Evolutionary conservation across 2,888 invertebrate species (phyloP).

Genomic region (Melinopterus prodromus): DNA sequence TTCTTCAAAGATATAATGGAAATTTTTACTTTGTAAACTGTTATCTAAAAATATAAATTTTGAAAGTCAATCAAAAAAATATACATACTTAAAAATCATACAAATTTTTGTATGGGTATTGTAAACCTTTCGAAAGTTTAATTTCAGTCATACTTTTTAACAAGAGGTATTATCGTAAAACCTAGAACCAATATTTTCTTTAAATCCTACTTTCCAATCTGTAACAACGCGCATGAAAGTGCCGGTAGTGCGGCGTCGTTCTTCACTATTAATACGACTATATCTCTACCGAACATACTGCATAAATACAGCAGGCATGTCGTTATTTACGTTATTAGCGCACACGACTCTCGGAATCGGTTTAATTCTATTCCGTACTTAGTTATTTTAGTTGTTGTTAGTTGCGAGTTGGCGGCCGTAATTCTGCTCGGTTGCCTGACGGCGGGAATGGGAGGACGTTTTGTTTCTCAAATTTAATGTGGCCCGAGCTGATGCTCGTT

Average conservation of each 20-base stretch:
- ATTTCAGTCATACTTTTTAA: too few species aligned
- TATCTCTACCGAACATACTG: background rate
- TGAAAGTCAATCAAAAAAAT: too few species aligned
- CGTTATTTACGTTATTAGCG: background rate
- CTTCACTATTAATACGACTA: background rate
- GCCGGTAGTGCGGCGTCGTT: background rate
- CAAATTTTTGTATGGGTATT: too few species aligned
- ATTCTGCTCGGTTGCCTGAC: background rate
- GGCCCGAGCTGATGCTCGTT: background rate
- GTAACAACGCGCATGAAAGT: too few species aligned
- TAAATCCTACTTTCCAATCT: too few species aligned
- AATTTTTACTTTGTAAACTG: too few species aligned
- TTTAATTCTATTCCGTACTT: background rate
- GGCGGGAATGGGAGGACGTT: background rate
- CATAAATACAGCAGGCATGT: background rate
- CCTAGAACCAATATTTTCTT: too few species aligned
- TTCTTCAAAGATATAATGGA: too few species aligned
- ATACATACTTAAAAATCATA: too few species aligned
- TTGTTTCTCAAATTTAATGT: background rate
- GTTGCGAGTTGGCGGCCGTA: background rate
- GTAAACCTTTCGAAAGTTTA: too few species aligned
- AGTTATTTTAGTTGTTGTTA: background rate
- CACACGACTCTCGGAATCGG: background rate
- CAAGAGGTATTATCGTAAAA: too few species aligned
- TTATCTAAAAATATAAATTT: too few species aligned